Base-by-base conservation (phyloP, 2,888 invertebrate species). In the Thysanoteuthis rhombus region DNA sequence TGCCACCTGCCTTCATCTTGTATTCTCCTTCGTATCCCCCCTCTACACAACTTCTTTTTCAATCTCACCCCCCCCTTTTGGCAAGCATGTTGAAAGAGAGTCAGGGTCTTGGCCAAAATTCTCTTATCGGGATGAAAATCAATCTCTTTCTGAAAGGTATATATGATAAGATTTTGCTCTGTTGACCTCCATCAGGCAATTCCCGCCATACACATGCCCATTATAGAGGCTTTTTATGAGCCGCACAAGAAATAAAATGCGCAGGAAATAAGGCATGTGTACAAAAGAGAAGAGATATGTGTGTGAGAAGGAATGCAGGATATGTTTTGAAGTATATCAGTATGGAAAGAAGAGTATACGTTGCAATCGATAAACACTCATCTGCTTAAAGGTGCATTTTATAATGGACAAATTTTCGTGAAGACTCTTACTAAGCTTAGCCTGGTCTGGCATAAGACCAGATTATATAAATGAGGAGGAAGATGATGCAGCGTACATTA, bases 81-180 rank as follows among this genome's bases (percentile, higher is more conserved):
- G 75, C 19, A 36, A 36, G 36, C 75, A 8, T n/a, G n/a, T 75
- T 75, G 75, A n/a, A 75, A 36, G 12, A 12, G n/a, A n/a, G n/a
- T 19, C 36, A n/a, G 19, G n/a, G 16, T 36, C n/a, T 75, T 75
- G n/a, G n/a, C 75, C 75, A 75, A 12, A n/a, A 52, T 22, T 6
- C 22, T 52, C 52, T 52, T 52, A 5, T 52, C 25, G 52, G 52
- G 25, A 75, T 75, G 75, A 75, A 75, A 75, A 75, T 75, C 75
- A 75, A 75, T 75, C 75, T 75, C n/a, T 75, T 75, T n/a, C 75
- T 75, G 75, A 75, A 75, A 75, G 75, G 75, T 75, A 75, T 75
- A 75, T 75, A 75, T 75, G 75, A n/a, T n/a, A 36, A 75, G 16
- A n/a, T n/a, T n/a, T 75, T 16, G n/a, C n/a, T n/a, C 75, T 19